phyloP scores from a whole-genome alignment of 2,797 vertebrate species.

The Zalophus californianus region DNA sequence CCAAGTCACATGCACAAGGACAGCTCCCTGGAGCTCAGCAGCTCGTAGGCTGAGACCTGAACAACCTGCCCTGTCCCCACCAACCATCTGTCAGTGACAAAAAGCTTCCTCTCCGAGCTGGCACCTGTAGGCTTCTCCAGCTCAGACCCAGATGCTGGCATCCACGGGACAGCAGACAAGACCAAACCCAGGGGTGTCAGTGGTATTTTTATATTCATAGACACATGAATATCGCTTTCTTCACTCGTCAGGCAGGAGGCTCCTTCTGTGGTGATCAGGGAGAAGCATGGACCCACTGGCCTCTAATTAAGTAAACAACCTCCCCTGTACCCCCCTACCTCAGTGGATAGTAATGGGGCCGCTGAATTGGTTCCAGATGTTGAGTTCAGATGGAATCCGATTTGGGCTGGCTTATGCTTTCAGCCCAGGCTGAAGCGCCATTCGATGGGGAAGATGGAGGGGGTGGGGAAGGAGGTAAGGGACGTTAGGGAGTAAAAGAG shows the following conservation, averaged over 20 bases:
- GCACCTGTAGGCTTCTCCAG: not conserved
- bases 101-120: not conserved
- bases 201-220: not conserved
- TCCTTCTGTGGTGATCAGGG: constrained; percentile 63
- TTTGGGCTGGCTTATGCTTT: constrained; percentile 57
- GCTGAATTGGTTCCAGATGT: constrained; percentile 87
- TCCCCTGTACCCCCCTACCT: constrained; percentile 73
- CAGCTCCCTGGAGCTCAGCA: not conserved
- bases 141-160: not conserved
- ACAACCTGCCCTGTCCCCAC: not conserved
- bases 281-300: constrained; percentile 11
- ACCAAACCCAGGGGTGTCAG: constrained; percentile 59
- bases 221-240: not conserved
- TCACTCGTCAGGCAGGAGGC: not conserved
- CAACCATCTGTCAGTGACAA: constrained; percentile 13
- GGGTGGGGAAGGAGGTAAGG: not conserved
- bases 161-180: not conserved
- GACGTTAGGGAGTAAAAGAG: not conserved
- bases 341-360: constrained; percentile 78
- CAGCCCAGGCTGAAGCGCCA: constrained; percentile 57
- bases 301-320: constrained; percentile 77
- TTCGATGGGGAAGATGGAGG: not conserved
- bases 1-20: not conserved
- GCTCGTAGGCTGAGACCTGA: not conserved
- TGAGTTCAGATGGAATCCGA: constrained; percentile 68